Evolutionary conservation across 2,113 vertebrate genomes (phyloP).

Genomic region (Athene noctua): DNA sequence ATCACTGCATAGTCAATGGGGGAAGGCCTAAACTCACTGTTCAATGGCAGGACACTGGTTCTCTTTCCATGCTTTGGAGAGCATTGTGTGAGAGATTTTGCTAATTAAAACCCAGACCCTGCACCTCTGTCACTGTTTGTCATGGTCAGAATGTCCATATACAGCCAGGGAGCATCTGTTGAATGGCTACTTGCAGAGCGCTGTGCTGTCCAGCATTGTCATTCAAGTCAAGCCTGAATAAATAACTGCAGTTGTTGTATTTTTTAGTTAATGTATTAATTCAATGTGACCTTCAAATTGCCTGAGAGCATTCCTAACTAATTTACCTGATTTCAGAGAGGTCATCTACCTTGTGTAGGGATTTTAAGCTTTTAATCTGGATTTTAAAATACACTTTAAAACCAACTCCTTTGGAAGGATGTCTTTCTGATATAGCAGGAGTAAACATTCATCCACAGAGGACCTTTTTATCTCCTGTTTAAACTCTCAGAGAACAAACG

Average conservation of each 20-base stretch:
- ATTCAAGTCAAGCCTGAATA: not conserved
- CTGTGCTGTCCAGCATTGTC: not conserved
- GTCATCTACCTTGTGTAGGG: not conserved
- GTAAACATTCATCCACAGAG: not conserved
- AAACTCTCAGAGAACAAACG: not conserved
- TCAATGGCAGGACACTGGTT: not conserved
- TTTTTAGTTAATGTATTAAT: not conserved
- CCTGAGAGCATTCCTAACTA: not conserved
- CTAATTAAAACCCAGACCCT: not conserved
- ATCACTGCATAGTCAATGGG: not conserved
- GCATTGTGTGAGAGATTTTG: not conserved
- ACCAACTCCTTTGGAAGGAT: not conserved
- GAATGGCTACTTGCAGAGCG: not conserved
- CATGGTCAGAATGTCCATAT: not conserved
- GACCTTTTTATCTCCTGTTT: not conserved
- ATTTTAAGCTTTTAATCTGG: not conserved
- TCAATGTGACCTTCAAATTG: not conserved
- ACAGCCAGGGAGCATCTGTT: not conserved
- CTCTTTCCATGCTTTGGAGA: not conserved
- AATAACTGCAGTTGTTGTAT: not conserved
- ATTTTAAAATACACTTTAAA: not conserved
- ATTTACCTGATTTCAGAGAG: not conserved
- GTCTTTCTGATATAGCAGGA: not conserved
- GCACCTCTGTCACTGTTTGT: not conserved
- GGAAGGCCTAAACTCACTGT: not conserved